Conservation (phyloP, 2,888 invertebrate species). For the Yponomeuta cagnagella region DNA sequence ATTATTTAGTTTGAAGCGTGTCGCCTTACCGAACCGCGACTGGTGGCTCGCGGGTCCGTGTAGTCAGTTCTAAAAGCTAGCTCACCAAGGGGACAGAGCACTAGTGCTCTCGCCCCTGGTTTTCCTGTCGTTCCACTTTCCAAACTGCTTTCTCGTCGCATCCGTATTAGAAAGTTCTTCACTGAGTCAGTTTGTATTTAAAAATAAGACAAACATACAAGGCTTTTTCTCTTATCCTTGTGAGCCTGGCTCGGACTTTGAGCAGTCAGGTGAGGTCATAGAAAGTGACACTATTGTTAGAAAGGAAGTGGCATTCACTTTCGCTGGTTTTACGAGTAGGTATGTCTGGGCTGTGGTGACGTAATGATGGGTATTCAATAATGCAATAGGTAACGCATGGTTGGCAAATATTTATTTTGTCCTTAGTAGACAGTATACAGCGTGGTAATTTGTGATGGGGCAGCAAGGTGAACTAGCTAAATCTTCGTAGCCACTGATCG, state of each 20-base stretch:
- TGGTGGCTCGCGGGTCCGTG: neutral
- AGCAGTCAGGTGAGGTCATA: neutral
- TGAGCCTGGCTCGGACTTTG: neutral
- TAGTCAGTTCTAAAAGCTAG: neutral
- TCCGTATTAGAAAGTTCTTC: conserved; percentile 60
- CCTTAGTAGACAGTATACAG: no score
- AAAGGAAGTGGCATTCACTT: conserved; percentile 3
- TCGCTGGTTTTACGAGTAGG: neutral
- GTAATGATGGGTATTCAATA: neutral
- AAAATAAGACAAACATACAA: neutral
- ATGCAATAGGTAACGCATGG: no score
- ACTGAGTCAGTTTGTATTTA: conserved; percentile 33
- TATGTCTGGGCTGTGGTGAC: neutral
- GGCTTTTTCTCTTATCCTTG: conserved; percentile 2
- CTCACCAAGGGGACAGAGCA: conserved; percentile 7
- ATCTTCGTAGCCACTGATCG: no score
- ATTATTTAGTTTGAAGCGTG: conserved; percentile 20
- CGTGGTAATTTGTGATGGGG: no score
- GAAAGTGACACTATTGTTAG: neutral
- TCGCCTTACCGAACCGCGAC: neutral
- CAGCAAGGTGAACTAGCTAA: no score
- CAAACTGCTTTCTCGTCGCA: conserved; percentile 51
- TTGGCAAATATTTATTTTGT: no score
- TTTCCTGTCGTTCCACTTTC: conserved; percentile 60
- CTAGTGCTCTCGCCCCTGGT: conserved; percentile 35